phyloP scores from a whole-genome alignment of 2,113 vertebrate genomes.

The Caranx melampygus region DNA sequence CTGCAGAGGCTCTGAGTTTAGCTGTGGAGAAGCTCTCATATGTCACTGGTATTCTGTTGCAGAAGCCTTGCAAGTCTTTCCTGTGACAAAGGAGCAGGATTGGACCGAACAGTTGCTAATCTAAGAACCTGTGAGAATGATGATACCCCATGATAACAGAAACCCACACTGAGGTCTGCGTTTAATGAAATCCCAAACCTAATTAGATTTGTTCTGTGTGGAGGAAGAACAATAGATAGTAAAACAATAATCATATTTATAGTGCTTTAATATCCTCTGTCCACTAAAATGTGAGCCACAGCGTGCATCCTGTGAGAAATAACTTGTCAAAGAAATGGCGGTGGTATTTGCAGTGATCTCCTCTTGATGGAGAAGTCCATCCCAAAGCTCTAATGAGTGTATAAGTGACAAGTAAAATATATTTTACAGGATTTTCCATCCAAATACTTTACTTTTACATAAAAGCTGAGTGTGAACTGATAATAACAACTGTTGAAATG shows the following conservation, averaged over 20 bases:
- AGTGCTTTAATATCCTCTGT: slow-evolving; percentile 40
- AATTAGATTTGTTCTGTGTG: slow-evolving; percentile 61
- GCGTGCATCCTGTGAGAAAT: neutral
- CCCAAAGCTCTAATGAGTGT: neutral
- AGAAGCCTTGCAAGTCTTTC: slow-evolving; percentile 76
- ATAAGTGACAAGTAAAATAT: neutral
- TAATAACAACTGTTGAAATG: slow-evolving; percentile 1
- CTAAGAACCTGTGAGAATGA: slow-evolving; percentile 74
- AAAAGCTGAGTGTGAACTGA: neutral
- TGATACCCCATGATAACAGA: slow-evolving; percentile 58
- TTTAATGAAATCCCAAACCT: slow-evolving; percentile 64
- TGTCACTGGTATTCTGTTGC: slow-evolving; percentile 75
- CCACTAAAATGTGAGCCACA: neutral
- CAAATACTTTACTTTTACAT: neutral
- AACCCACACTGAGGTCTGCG: slow-evolving; percentile 2
- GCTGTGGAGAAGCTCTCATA: slow-evolving; percentile 79
- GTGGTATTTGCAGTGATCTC: slow-evolving; percentile 26
- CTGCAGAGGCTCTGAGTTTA: slow-evolving; percentile 72
- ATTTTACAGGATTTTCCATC: neutral
- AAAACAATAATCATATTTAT: slow-evolving; percentile 58
- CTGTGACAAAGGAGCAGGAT: slow-evolving; percentile 76
- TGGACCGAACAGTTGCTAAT: slow-evolving; percentile 69
- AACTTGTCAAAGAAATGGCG: slow-evolving; percentile 14
- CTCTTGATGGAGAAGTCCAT: neutral
- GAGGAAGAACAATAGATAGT: slow-evolving; percentile 50